A percentile compares a stretch with the other conserved stretches of the same genome.
These are phyloP conservation scores for Nautilus pompilius DNA, from an alignment of 1,140 invertebrate species.

Conservation along the genomic window DNA sequence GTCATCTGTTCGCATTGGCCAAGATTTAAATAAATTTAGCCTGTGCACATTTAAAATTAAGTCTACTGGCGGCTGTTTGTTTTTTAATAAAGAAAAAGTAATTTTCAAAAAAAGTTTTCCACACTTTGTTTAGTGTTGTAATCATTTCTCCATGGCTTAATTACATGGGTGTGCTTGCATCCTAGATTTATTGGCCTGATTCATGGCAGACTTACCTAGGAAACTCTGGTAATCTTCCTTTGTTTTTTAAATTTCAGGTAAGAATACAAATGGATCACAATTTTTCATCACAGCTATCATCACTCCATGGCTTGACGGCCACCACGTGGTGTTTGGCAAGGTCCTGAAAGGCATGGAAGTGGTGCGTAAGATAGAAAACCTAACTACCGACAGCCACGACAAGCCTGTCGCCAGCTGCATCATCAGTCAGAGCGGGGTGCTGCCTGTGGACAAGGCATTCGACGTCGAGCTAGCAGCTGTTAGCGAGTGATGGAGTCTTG, in stretches of 20 bases:
- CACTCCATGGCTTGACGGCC: constrained; percentile 92
- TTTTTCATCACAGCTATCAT: constrained; percentile 55
- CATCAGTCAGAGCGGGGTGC: constrained; percentile 70
- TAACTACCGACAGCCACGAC: constrained; percentile 70
- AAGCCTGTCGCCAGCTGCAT: constrained; percentile 66
- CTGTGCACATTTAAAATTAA: too few species aligned
- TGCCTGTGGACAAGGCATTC: constrained; percentile 72
- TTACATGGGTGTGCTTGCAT: too few species aligned
- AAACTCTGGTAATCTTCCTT: too few species aligned
- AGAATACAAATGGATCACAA: constrained; percentile 51
- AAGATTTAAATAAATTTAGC: too few species aligned
- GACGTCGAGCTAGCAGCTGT: constrained; percentile 2
- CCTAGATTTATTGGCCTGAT: too few species aligned
- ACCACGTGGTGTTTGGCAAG: constrained; percentile 93
- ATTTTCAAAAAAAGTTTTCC: too few species aligned
- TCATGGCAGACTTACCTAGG: too few species aligned
- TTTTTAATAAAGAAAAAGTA: too few species aligned
- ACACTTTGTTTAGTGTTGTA: too few species aligned
- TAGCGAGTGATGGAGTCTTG: neutral
- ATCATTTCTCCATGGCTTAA: too few species aligned
- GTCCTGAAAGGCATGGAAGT: constrained; percentile 78
- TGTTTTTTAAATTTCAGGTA: constrained; percentile 12
- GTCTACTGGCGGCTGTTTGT: too few species aligned
- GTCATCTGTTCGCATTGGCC: too few species aligned
- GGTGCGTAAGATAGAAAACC: constrained; percentile 37